Evolutionary conservation across 2,797 vertebrate genomes (phyloP), one percentile per base, ranked within the genome.

Genomic region (Molossus molossus): DNA sequence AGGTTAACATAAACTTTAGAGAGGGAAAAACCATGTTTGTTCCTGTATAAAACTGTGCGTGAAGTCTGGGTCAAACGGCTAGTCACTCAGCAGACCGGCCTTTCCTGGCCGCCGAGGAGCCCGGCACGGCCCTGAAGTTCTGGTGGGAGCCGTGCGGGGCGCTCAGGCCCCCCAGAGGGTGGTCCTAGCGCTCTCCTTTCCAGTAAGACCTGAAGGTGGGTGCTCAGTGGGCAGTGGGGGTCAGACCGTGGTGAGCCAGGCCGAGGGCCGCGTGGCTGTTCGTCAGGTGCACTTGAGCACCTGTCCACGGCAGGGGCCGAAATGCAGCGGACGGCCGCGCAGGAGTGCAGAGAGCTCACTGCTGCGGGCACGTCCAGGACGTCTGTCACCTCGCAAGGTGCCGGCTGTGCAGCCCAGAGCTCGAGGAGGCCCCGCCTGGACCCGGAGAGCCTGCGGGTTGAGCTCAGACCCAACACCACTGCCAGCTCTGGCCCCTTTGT

Each of bases 231-330:
- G 20, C 13, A 25, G 5, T 45, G 10, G 8, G 14, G 11, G 15
- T 76, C 60, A 65, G 77, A 15, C 15, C 29, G 40, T 12, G 5
- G 17, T 6, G 17, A 12, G 53, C 9, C 4, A 11, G 4, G 23
- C 57, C 29, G 45, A 25, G 21, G 77, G 6, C 6, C 3, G 23
- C 0, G 15, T 25, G 37, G 9, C 5, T 64, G 15, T 7, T 20
- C n/a, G 33, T 33, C 9, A 0, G 5, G 2, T 21, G 45, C 11
- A 0, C 20, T 20, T 29, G 53, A n/a, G 11, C 8, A 5, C 37
- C 60, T 65, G 7, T 1, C 27, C 8, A 14, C n/a, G 83, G 13
- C 20, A 9, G 70, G 29, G 29, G 29, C 57, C 15, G 9, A 5
- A 21, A 14, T 0, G 2, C 37, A 48, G 4, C 10, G 10, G 57